A percentile compares a stretch with the other conserved stretches of the same genome.
phyloP scores from a whole-genome alignment of 1,140 invertebrate species.

The Aphelinus atriplicis region DNA sequence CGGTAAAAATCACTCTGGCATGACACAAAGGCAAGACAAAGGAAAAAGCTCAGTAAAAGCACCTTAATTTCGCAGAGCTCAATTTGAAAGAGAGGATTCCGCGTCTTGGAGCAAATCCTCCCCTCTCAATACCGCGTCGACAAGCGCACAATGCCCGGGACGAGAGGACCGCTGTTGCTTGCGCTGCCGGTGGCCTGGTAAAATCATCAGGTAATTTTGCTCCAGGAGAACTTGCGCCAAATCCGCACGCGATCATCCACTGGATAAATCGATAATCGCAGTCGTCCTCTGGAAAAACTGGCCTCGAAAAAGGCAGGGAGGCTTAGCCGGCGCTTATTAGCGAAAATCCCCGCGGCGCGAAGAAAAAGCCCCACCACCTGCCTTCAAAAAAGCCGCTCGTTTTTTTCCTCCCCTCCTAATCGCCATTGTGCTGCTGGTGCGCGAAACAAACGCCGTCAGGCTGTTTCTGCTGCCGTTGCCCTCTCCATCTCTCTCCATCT shows the following conservation, averaged over 20 bases:
- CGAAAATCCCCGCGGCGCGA: constrained; percentile 49
- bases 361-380: constrained; percentile 44
- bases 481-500: background rate
- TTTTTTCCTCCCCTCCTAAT: constrained; percentile 29
- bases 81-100: constrained; percentile 17
- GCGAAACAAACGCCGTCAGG: constrained; percentile 45
- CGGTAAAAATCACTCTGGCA: no score
- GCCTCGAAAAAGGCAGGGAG: background rate
- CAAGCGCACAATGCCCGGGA: no score
- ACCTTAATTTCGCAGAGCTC: constrained; percentile 18
- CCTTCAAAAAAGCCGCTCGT: constrained; percentile 55
- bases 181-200: background rate
- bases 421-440: constrained; percentile 45
- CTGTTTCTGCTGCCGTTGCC: background rate
- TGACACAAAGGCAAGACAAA: no score
- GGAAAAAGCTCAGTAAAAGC: background rate
- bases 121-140: no score
- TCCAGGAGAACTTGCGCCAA: background rate
- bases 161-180: no score
- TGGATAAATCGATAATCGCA: constrained; percentile 57
- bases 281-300: constrained; percentile 27
- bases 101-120: background rate
- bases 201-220: constrained; percentile 23
- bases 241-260: constrained; percentile 36
- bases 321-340: constrained; percentile 53